phyloP scores from a whole-genome alignment of 2,888 invertebrate species.

The Venusia cambrica region DNA sequence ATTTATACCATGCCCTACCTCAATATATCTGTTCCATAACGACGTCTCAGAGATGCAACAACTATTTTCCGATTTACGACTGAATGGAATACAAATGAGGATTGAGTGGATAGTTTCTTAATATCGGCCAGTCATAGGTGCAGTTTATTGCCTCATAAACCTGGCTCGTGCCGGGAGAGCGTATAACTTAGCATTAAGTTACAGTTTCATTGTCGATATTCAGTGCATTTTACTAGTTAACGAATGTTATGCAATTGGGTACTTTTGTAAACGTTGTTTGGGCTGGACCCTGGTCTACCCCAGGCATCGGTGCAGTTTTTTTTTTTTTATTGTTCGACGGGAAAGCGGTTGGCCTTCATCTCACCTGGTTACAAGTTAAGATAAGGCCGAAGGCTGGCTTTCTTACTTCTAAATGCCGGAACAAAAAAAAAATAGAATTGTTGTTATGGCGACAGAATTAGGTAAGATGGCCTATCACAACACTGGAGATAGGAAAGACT shows the following conservation, averaged over 20 bases:
- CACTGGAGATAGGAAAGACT: no score
- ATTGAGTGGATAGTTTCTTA: conserved; percentile 49
- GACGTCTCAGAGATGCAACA: conserved; percentile 33
- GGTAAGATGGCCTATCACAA: no score
- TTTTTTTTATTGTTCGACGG: no score
- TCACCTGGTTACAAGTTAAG: no score
- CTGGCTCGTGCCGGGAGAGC: conserved; percentile 62
- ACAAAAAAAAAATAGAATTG: no score
- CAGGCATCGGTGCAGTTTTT: no score
- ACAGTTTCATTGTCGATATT: conserved; percentile 50
- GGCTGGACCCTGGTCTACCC: no score
- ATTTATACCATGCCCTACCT: conserved; percentile 21
- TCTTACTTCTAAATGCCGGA: no score
- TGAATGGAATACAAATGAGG: conserved; percentile 61
- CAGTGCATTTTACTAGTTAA: conserved; percentile 28
- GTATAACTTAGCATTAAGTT: conserved; percentile 68
- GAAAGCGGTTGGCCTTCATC: no score
- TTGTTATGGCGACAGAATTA: no score
- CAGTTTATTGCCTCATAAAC: conserved; percentile 70
- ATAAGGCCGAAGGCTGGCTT: no score
- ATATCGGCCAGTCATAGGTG: conserved; percentile 60
- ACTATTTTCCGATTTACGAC: conserved; percentile 60
- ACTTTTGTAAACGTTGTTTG: conserved; percentile 20
- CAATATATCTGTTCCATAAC: conserved; percentile 30
- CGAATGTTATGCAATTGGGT: conserved; percentile 21